Evolutionary conservation across 2,113 vertebrate species (phyloP), one percentile per base, ranked within the genome.

Genomic region (Craseonycteris thonglongyai): DNA sequence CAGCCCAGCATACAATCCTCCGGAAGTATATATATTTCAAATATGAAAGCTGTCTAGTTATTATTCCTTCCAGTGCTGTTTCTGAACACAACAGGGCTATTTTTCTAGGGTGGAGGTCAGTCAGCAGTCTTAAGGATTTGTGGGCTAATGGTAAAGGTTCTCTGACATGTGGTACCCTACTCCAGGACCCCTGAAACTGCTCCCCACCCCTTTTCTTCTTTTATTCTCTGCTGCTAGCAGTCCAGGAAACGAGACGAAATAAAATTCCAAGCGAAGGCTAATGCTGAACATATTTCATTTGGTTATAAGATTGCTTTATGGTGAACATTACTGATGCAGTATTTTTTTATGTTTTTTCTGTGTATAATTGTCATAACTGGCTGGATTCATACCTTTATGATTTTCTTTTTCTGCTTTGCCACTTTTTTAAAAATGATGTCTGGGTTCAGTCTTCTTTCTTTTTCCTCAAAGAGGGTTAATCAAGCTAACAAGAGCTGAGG

Each of bases 231-330:
- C 92, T 93, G 96, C 97, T 68, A 96, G 96, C 97, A 95, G 97
- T 72, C 95, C 93, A 61, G 97, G 98, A 98, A 98, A 98, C 74
- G 96, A 98, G 97, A 5, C 71, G 96, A 98, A 98, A 98, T 98
- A 98, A 98, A 98, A 98, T 98, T 97, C 97, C 81, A 91, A 97
- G 92, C 81, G 65, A 47, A 69, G 98, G 97, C 97, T 98, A 98
- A 98, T 96, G 28, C 97, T 93, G 68, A 97, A 1, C 96, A 95
- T 98, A 98, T 98, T 98, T 98, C 98, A 98, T 96, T 72, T 96
- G 97, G 98, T 97, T 98, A 98, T 97, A 98, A 98, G 98, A 98
- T 98, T 92, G 98, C 85, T 98, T 98, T 98, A 98, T 97, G 96
- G 97, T 93, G 97, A 97, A 95, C 96, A 93, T 98, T 97, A 96